Base-by-base conservation (phyloP, 2,797 vertebrate genomes). In the Toxotes lorentzi region DNA sequence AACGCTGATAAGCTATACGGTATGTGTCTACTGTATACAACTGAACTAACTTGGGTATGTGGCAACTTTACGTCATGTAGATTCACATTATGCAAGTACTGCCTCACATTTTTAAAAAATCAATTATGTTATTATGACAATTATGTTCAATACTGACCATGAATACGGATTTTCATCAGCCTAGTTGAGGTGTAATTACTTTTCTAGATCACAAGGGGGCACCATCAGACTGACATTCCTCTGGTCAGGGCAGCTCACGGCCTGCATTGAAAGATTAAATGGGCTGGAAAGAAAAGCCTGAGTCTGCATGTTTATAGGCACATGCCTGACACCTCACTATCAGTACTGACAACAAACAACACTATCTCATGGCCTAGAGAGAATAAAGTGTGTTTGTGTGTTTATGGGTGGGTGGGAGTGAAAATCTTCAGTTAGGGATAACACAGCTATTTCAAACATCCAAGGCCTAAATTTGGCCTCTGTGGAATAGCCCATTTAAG, bases 391-490 rank as follows among this genome's bases (percentile, higher is more conserved):
- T 71, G 43, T 78, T 48, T 75, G 50, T 81, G 53, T 72, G 70
- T 50, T 21, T 58, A 30, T 66, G 48, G 6, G 30, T 38, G n/a
- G 27, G 65, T 40, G 34, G 30, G 14, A 47, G 41, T 41, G 53
- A n/a, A n/a, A 32, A 90, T 89, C 89, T 87, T 66, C 40, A 57
- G 63, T 65, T 60, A 70, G 54, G 70, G 83, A 89, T 84, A 90
- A 70, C 34, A 5, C 40, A 16, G 70, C 73, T 73, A 85, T 91
- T 85, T 86, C 65, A 90, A 89, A 84, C 79, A 83, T 81, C 83
- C 78, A 74, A 76, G 77, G 78, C 30, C 81, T 82, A 89, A 85
- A 74, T 84, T 79, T 81, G 81, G 84, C 81, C 84, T 81, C 85
- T 41, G 66, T 60, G 64, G 68, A 61, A 30, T 12, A 71, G 50